These are phyloP conservation scores for Baronia brevicornis DNA, from an alignment of 2,888 invertebrate species.

Conservation along the genomic window DNA sequence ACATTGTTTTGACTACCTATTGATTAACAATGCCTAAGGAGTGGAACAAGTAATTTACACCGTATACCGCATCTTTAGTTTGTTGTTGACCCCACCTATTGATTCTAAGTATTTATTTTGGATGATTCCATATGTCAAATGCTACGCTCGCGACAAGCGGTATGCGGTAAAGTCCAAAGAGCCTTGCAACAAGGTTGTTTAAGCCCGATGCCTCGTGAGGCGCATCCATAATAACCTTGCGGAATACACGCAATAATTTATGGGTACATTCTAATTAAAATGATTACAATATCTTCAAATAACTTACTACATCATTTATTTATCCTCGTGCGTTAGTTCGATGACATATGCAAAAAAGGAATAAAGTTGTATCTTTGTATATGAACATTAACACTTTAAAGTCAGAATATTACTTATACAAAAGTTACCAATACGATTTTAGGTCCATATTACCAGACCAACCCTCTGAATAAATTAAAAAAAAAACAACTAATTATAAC, in stretches of 20 bases:
- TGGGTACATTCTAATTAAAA: conserved; percentile 18
- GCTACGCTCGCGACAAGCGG: conserved; percentile 22
- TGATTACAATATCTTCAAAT: conserved; percentile 18
- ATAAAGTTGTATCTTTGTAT: neutral
- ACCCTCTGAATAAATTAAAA: no score
- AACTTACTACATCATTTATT: conserved; percentile 11
- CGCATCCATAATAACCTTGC: conserved; percentile 58
- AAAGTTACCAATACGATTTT: no score
- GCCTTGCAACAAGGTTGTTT: conserved; percentile 66
- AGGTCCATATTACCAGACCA: no score
- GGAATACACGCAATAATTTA: conserved; percentile 28
- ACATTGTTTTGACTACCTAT: conserved; percentile 1
- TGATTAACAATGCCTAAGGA: neutral
- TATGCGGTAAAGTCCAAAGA: conserved; percentile 30
- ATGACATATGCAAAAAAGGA: conserved; percentile 6
- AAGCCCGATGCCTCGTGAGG: conserved; percentile 41
- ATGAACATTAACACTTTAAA: no score
- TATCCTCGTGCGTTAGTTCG: conserved; percentile 10
- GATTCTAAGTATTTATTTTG: conserved; percentile 21
- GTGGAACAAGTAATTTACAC: neutral
- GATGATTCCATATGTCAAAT: conserved; percentile 22
- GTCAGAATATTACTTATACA: no score
- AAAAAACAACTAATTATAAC: no score
- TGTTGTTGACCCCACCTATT: conserved; percentile 15
- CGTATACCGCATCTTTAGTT: neutral